These are phyloP conservation scores for Crematogaster levior DNA, from an alignment of 2,888 invertebrate genomes.

Conservation along the genomic window DNA sequence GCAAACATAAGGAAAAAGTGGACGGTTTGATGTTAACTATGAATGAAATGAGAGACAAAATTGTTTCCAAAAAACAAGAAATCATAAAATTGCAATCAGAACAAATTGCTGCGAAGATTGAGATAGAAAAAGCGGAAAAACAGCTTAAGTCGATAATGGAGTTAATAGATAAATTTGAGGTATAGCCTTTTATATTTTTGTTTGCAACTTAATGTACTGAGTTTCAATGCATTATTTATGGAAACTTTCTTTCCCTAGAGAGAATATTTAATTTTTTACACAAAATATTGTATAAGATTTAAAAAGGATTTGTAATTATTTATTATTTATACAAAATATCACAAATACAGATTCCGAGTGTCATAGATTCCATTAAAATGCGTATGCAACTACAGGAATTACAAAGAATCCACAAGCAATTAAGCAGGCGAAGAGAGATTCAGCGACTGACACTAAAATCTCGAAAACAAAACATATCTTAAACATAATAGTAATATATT, in stretches of 20 bases:
- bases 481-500: not conserved
- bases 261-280: not conserved
- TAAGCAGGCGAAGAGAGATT: conserved; percentile 78
- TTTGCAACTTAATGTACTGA: not conserved
- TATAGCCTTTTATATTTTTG: not conserved
- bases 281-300: not conserved
- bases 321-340: not conserved
- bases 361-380: conserved; percentile 87
- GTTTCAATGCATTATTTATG: not conserved
- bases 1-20: conserved; percentile 87
- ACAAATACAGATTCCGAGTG: conserved; percentile 85
- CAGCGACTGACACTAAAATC: conserved; percentile 61
- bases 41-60: conserved; percentile 84
- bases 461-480: not conserved
- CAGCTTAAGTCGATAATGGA: conserved; percentile 76
- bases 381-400: conserved; percentile 87
- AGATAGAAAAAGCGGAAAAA: conserved; percentile 84
- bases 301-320: not conserved
- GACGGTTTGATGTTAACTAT: conserved; percentile 86
- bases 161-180: conserved; percentile 56
- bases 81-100: conserved; percentile 86
- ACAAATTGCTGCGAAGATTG: conserved; percentile 82
- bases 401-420: conserved; percentile 84
- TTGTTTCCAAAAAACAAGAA: conserved; percentile 84
- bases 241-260: not conserved